phyloP scores from a whole-genome alignment of 2,113 vertebrate species.

The Pedionomus torquatus region DNA sequence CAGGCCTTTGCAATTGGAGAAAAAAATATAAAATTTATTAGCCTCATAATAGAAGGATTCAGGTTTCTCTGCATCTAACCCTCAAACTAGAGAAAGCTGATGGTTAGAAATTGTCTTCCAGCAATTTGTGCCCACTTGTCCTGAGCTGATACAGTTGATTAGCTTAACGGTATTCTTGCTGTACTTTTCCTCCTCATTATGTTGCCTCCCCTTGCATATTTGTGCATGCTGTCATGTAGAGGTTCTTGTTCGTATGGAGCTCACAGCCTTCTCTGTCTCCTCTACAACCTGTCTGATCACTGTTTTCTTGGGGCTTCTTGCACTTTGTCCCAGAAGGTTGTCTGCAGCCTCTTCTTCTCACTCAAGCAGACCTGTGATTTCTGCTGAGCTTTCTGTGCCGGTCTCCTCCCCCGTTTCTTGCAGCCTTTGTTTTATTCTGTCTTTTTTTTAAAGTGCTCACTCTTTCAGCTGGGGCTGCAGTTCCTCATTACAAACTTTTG shows the following conservation, averaged over 20 bases:
- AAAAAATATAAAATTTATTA: background rate
- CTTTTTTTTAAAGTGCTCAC: background rate
- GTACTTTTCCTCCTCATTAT: background rate
- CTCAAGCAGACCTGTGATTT: background rate
- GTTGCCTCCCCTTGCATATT: background rate
- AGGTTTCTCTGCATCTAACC: background rate
- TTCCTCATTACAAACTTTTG: background rate
- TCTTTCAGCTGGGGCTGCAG: background rate
- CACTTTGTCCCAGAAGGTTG: background rate
- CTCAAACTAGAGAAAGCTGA: background rate
- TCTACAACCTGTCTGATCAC: background rate
- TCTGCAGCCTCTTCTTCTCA: background rate
- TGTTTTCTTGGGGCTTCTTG: background rate
- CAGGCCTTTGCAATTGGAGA: background rate
- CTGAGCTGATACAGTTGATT: background rate
- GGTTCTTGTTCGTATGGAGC: background rate
- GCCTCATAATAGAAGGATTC: fast-evolving
- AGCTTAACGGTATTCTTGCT: background rate
- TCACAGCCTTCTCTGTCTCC: background rate
- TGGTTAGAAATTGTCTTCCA: background rate
- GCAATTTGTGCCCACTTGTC: background rate
- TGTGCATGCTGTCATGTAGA: background rate
- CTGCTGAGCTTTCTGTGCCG: background rate
- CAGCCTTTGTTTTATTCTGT: background rate
- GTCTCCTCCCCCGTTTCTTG: background rate